phyloP scores from a whole-genome alignment of 2,888 invertebrate species.

The Gandaritis pyraliata region DNA sequence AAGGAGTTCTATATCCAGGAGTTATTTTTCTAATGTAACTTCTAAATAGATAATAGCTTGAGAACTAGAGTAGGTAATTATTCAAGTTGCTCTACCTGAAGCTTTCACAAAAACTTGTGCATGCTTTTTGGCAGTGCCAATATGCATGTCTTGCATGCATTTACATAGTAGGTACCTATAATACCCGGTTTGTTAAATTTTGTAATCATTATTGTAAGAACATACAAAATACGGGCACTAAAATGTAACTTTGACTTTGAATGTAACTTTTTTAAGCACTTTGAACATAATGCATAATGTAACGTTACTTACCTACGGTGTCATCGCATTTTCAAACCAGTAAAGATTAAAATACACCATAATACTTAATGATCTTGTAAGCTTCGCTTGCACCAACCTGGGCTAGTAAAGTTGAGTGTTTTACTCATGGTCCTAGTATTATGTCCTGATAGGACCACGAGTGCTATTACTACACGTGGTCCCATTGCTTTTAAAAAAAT shows the following conservation, averaged over 20 bases:
- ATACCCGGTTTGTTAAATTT: background rate
- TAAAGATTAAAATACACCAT: background rate
- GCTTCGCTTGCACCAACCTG: background rate
- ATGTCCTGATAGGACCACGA: too few species aligned
- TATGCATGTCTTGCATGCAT: background rate
- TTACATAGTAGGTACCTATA: too few species aligned
- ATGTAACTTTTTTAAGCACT: background rate
- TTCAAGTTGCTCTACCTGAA: too few species aligned
- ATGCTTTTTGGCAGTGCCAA: constrained; percentile 1
- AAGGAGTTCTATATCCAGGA: too few species aligned
- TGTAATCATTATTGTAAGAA: background rate
- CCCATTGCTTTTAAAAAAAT: too few species aligned
- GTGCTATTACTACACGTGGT: too few species aligned
- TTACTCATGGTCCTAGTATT: too few species aligned
- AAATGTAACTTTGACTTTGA: too few species aligned
- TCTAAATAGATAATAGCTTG: too few species aligned
- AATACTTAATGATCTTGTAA: background rate
- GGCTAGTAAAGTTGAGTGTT: background rate
- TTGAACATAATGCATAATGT: background rate
- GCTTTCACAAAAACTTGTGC: too few species aligned
- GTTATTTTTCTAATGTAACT: too few species aligned
- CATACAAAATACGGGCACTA: background rate
- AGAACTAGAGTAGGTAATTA: too few species aligned
- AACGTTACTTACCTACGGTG: background rate
- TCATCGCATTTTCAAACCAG: constrained; percentile 1